Percentiles rank a stretch among this genome's conserved stretches.
phyloP scores from a whole-genome alignment of 2,888 invertebrate genomes.

The Luperina testacea region DNA sequence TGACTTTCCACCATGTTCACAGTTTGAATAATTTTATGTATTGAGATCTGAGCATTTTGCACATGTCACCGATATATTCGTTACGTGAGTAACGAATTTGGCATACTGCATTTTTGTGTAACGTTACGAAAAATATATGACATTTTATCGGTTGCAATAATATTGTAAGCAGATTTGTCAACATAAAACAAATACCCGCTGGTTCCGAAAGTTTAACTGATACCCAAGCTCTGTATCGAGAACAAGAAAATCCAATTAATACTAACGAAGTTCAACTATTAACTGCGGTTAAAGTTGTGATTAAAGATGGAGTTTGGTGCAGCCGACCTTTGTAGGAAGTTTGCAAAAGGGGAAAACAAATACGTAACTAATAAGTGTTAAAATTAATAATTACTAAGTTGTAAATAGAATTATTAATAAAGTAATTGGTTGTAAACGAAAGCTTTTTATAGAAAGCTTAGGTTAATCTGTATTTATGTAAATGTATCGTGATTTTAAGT shows the following conservation, averaged over 20 bases:
- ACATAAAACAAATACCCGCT: constrained; percentile 17
- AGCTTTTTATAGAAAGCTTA: constrained; percentile 59
- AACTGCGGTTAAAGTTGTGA: constrained; percentile 52
- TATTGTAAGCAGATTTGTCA: background rate
- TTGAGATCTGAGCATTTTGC: constrained; percentile 16
- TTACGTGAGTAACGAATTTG: background rate
- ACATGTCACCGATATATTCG: constrained; percentile 16
- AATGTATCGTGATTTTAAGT: constrained; percentile 33
- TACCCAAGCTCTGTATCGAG: background rate
- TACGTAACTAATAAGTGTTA: constrained; percentile 85
- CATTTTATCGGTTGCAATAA: background rate
- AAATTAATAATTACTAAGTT: constrained; percentile 63
- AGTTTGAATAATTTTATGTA: constrained; percentile 15
- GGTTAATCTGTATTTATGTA: constrained; percentile 41
- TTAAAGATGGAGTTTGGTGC: constrained; percentile 61
- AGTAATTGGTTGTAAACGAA: constrained; percentile 61
- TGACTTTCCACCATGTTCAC: constrained; percentile 20
- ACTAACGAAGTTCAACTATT: constrained; percentile 39
- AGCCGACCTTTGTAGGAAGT: constrained; percentile 59
- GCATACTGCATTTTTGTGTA: constrained; percentile 26
- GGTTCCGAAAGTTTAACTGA: constrained; percentile 30
- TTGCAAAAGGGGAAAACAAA: constrained; percentile 88
- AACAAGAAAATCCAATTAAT: constrained; percentile 55
- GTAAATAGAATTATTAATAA: constrained; percentile 54
- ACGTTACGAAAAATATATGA: background rate